Percentiles rank a stretch among this genome's conserved stretches.
Conservation (phyloP, 1,140 invertebrate genomes). For the Phocides pigmalion region DNA sequence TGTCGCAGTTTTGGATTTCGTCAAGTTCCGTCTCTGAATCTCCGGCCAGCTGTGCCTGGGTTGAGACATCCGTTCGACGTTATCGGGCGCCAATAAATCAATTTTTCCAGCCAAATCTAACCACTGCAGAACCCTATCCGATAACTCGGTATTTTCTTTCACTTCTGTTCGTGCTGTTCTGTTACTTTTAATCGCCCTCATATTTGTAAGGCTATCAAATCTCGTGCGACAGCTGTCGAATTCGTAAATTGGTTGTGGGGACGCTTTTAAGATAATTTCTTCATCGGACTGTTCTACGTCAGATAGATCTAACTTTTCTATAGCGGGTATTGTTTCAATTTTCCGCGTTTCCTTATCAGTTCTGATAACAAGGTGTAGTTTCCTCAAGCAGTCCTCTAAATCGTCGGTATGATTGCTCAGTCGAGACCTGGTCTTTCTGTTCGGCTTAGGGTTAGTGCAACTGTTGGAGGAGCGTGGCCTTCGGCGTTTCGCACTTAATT, state of each 20-base stretch:
- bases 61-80: conserved; percentile 59
- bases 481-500: conserved; percentile 54
- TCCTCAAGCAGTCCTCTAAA: conserved; percentile 51
- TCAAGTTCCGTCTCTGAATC: conserved; percentile 61
- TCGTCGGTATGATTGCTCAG: conserved; percentile 47
- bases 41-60: conserved; percentile 79
- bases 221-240: conserved; percentile 39
- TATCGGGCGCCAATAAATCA: conserved; percentile 63
- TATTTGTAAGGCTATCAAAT: conserved; percentile 45
- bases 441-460: conserved; percentile 41
- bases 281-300: conserved; percentile 61
- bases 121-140: conserved; percentile 86
- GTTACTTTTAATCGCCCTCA: conserved; percentile 65
- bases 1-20: conserved; percentile 63
- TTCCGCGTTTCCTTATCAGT: conserved; percentile 45
- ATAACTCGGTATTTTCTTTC: conserved; percentile 75
- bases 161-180: conserved; percentile 59
- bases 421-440: conserved; percentile 41
- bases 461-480: conserved; percentile 62
- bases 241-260: conserved; percentile 54
- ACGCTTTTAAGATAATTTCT: conserved; percentile 54
- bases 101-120: conserved; percentile 83
- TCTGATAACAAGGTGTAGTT: conserved; percentile 61
- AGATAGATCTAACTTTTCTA: conserved; percentile 63
- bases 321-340: conserved; percentile 35